Evolutionary conservation across 2,888 invertebrate genomes (phyloP).

Genomic region (Venustoraphidia nigricollis): DNA sequence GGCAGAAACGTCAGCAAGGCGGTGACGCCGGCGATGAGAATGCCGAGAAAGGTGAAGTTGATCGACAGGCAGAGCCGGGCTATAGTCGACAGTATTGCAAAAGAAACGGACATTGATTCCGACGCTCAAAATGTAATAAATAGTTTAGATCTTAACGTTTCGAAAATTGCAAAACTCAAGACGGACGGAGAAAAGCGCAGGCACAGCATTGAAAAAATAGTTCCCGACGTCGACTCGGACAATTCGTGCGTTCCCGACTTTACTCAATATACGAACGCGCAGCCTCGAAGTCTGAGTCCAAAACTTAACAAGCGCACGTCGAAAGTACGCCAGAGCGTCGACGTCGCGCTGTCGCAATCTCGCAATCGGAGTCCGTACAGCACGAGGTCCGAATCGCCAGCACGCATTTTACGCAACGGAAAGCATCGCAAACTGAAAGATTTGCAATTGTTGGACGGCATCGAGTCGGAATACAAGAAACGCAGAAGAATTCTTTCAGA

Average conservation of each 20-base stretch:
- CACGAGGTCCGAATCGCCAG: constrained; percentile 40
- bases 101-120: constrained; percentile 17
- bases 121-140: constrained; percentile 25
- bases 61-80: constrained; percentile 18
- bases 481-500: constrained; percentile 39
- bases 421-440: constrained; percentile 46
- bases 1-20: neutral
- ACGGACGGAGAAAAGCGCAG: constrained; percentile 18
- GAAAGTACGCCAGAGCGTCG: constrained; percentile 19
- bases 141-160: constrained; percentile 26
- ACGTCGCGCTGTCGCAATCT: constrained; percentile 12
- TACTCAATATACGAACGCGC: constrained; percentile 19
- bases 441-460: constrained; percentile 37
- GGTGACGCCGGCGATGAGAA: neutral
- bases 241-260: constrained; percentile 9
- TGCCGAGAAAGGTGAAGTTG: constrained; percentile 10
- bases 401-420: constrained; percentile 47
- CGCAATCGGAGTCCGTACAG: constrained; percentile 35
- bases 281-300: constrained; percentile 22
- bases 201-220: constrained; percentile 27
- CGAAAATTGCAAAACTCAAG: constrained; percentile 17
- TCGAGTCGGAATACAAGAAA: constrained; percentile 32
- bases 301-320: constrained; percentile 17
- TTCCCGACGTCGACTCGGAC: constrained; percentile 15
- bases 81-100: constrained; percentile 21